These are phyloP conservation scores for Monomorium pharaonis DNA, from an alignment of 1,140 invertebrate species.

Conservation along the genomic window DNA sequence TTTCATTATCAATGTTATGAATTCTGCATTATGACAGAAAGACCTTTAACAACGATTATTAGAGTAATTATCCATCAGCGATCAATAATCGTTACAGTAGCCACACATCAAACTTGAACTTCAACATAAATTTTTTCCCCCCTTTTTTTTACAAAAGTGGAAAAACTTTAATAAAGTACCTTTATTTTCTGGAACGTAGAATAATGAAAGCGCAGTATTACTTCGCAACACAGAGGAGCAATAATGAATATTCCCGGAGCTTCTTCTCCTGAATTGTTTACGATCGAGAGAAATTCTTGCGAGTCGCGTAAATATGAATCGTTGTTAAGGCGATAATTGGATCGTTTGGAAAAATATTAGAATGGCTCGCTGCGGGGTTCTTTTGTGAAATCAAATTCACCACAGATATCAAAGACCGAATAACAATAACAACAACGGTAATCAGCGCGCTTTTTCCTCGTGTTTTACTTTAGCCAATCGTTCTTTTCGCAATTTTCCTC, in stretches of 20 bases:
- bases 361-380: background rate
- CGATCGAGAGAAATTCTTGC: conserved; percentile 24
- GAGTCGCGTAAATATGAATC: conserved; percentile 41
- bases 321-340: conserved; percentile 60
- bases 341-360: conserved; percentile 45
- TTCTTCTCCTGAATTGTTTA: conserved; percentile 45
- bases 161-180: conserved; percentile 36
- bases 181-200: conserved; percentile 42
- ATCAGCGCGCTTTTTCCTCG: background rate
- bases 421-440: background rate
- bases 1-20: background rate
- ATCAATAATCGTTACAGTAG: background rate
- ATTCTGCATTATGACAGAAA: background rate
- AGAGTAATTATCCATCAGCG: conserved; percentile 13
- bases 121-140: background rate
- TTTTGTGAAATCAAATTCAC: conserved; percentile 45
- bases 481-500: background rate
- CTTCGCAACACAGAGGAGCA: conserved; percentile 18
- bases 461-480: conserved; percentile 26
- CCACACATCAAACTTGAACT: background rate
- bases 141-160: background rate
- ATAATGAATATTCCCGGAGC: conserved; percentile 34
- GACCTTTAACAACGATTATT: background rate
- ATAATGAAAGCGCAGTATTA: conserved; percentile 37
- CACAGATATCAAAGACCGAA: conserved; percentile 38